phyloP scores from a whole-genome alignment of 2,113 vertebrate species.

The Setophaga coronata region DNA sequence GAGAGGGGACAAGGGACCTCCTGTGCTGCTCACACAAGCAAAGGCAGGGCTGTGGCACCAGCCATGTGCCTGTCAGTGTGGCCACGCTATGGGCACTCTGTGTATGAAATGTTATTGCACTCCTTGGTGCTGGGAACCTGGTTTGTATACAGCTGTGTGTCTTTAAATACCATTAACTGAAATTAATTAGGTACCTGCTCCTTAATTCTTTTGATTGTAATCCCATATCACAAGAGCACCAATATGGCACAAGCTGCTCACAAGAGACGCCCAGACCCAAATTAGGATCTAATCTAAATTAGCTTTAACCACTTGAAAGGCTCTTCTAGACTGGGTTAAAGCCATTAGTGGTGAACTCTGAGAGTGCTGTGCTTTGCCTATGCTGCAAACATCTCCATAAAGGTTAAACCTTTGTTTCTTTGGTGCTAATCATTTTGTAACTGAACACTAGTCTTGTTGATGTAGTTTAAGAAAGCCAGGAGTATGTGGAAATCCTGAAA shows the following conservation, averaged over 20 bases:
- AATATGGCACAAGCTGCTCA: slow-evolving; percentile 5
- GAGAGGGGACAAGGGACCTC: no score
- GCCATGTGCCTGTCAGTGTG: neutral
- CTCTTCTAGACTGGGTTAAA: neutral
- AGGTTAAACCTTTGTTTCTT: neutral
- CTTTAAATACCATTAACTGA: slow-evolving; percentile 33
- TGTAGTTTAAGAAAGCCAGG: neutral
- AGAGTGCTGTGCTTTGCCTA: neutral
- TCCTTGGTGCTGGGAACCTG: neutral
- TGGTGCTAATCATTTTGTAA: neutral
- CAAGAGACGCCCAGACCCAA: neutral
- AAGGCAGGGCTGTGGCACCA: neutral
- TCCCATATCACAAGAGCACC: slow-evolving; percentile 16
- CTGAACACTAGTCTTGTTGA: neutral
- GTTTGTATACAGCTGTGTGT: neutral
- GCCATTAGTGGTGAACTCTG: neutral
- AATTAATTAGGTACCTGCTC: slow-evolving; percentile 38
- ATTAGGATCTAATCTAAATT: slow-evolving; percentile 23
- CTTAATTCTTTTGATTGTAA: slow-evolving; percentile 31
- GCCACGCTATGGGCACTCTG: rapidly evolving
- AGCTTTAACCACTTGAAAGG: neutral
- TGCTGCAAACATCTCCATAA: neutral
- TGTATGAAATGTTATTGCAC: neutral
- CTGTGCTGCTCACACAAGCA: neutral
- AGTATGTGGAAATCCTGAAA: neutral